Evolutionary conservation across 2,113 vertebrate genomes (phyloP), one percentile per base, ranked within the genome.

Genomic region (Parotia lawesii): DNA sequence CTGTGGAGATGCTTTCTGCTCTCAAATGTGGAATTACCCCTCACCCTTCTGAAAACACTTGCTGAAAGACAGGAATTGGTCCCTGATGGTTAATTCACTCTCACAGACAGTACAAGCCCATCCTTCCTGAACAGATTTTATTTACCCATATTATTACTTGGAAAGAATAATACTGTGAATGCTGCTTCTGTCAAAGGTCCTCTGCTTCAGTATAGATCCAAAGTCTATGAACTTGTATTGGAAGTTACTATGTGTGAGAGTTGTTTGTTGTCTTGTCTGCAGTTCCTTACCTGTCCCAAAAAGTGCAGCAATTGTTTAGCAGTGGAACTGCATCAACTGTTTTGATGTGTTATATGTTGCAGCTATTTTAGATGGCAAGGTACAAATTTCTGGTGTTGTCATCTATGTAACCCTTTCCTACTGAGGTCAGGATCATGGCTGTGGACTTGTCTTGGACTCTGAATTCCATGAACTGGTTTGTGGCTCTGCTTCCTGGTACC

Each of bases 61-160:
- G 18, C n/a, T 42, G 61, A 92, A 90, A 74, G 86, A 44, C 76
- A 75, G 73, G 53, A 84, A 83, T 81, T 88, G 83, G 48, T 92
- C 86, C 76, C 89, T 64, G 57, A 71, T 74, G 54, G 83, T 93
- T 88, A 80, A 94, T 91, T 91, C 58, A 31, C 69, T 92, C 69
- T 89, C 50, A 60, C 53, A 78, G 76, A 33, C 17, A 78, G 42
- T 40, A 37, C 45, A 80, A 78, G 44, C 8, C 31, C 53, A 48
- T 85, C 60, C 65, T 88, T 95, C 28, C 72, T 23, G 67, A 90
- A 72, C 5, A 14, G 44, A 21, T 87, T 76, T 53, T 87, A 67
- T 72, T 94, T 87, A 90, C 75, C 44, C 56, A 79, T 92, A 24
- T 11, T 35, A 15, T 73, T 88, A 47, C 64, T 73, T 5, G 18